These are phyloP conservation scores for Liposcelis brunnea DNA, from an alignment of 2,888 invertebrate genomes.

Conservation along the genomic window DNA sequence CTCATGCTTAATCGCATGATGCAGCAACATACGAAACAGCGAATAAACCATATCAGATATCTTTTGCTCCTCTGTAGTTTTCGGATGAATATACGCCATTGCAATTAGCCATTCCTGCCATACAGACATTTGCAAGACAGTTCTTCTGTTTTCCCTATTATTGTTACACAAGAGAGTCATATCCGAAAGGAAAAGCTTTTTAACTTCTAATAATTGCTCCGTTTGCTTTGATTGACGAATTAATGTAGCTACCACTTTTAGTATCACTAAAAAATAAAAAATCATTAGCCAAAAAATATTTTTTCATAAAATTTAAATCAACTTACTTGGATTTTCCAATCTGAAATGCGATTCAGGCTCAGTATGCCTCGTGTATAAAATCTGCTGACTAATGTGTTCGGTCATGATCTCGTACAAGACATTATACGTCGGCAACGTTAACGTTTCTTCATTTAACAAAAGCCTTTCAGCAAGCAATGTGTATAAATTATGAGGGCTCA, in stretches of 20 bases:
- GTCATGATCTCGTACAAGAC: slow-evolving; percentile 72
- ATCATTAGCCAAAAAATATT: background rate
- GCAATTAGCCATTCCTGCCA: slow-evolving; percentile 99
- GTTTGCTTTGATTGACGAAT: slow-evolving; percentile 93
- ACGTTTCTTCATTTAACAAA: slow-evolving; percentile 68
- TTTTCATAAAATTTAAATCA: background rate
- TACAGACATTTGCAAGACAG: slow-evolving; percentile 98
- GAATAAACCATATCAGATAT: slow-evolving; percentile 97
- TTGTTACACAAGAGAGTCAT: slow-evolving; percentile 96
- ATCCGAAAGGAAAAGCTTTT: slow-evolving; percentile 91
- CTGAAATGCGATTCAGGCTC: slow-evolving; percentile 91
- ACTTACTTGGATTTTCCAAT: slow-evolving; percentile 90
- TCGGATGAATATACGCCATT: slow-evolving; percentile 94
- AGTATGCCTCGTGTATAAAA: slow-evolving; percentile 81
- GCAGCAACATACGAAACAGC: slow-evolving; percentile 88
- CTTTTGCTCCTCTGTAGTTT: slow-evolving; percentile 85
- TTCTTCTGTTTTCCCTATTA: slow-evolving; percentile 90
- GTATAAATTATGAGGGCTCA: slow-evolving; percentile 97
- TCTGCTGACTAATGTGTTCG: slow-evolving; percentile 65
- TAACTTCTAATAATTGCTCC: slow-evolving; percentile 78
- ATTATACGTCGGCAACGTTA: slow-evolving; percentile 92
- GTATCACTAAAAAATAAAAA: slow-evolving; percentile 57
- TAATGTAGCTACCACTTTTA: slow-evolving; percentile 95
- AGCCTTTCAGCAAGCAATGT: slow-evolving; percentile 88
- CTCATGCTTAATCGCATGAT: slow-evolving; percentile 97